Evolutionary conservation across 2,888 invertebrate species (phyloP).

Genomic region (Argyresthia albistria): DNA sequence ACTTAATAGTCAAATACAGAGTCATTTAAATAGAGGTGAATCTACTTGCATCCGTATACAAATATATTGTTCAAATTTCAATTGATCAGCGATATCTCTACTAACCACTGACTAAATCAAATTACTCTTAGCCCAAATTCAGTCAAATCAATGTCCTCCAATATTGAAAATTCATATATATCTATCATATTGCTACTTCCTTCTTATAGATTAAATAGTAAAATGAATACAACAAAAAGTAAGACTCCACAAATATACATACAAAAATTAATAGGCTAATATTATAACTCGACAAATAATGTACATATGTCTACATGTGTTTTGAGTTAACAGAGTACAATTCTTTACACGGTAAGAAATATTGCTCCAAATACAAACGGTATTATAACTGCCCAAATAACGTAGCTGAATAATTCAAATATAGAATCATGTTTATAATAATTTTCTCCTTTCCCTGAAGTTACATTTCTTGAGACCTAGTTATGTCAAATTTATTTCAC

Average conservation of each 20-base stretch:
- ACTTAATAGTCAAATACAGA: slow-evolving; percentile 66
- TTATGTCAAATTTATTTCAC: too few species aligned
- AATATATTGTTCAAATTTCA: slow-evolving; percentile 53
- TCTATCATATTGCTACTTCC: slow-evolving; percentile 27
- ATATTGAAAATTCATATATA: slow-evolving; percentile 45
- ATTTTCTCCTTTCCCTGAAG: too few species aligned
- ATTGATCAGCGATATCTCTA: too few species aligned
- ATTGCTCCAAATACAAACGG: slow-evolving; percentile 8
- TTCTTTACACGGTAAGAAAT: slow-evolving; percentile 23
- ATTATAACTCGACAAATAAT: not conserved
- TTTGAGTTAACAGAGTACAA: slow-evolving; percentile 26
- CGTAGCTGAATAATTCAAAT: not conserved
- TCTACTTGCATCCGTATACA: slow-evolving; percentile 21
- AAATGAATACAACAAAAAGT: not conserved
- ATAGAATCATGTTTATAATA: too few species aligned
- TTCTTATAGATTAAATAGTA: not conserved
- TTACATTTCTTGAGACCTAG: too few species aligned
- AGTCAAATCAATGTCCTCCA: slow-evolving; percentile 37
- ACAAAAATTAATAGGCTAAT: slow-evolving; percentile 2
- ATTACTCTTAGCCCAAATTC: not conserved
- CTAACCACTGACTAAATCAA: too few species aligned
- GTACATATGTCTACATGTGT: slow-evolving; percentile 18
- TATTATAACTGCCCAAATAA: not conserved
- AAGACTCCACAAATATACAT: not conserved
- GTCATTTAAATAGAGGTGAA: slow-evolving; percentile 49